phyloP scores from a whole-genome alignment of 2,797 vertebrate species.

The Pseudocheirus occidentalis region DNA sequence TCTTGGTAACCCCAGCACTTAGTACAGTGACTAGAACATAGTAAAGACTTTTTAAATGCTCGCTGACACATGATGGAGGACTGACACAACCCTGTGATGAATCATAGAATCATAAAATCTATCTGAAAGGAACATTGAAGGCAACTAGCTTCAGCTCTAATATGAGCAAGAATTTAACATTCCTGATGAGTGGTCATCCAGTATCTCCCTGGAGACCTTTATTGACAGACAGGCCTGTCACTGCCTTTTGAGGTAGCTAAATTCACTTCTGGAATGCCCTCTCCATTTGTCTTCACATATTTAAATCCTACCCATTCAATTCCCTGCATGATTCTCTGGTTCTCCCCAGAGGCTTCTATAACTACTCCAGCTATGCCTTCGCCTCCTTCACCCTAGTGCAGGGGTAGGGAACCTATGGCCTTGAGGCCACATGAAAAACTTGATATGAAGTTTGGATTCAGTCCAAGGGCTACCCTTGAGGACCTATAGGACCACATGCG shows the following conservation, averaged over 20 bases:
- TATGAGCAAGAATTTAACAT: not conserved
- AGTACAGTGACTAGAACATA: not conserved
- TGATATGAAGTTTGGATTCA: too few relatives aligned
- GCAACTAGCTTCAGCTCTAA: not conserved
- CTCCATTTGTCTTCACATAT: not conserved
- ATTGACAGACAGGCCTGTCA: not conserved
- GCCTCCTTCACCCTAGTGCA: not conserved
- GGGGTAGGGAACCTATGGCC: too few relatives aligned
- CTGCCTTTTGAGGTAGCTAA: not conserved
- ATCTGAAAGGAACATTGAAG: not conserved
- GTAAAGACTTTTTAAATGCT: not conserved
- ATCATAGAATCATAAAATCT: not conserved
- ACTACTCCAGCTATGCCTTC: not conserved
- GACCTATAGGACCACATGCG: too few relatives aligned
- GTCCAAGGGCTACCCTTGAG: too few relatives aligned
- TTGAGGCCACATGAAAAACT: too few relatives aligned
- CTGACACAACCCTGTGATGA: not conserved
- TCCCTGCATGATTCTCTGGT: not conserved
- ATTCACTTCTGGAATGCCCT: not conserved
- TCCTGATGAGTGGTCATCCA: not conserved
- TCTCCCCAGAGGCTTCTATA: not conserved
- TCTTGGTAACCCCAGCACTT: not conserved
- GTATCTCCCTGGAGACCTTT: not conserved
- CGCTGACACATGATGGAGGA: not conserved
- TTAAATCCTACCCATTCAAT: not conserved